Evolutionary conservation across 1,140 invertebrate species (phyloP), one percentile per base, ranked within the genome.

Genomic region (Scylla paramamosain): DNA sequence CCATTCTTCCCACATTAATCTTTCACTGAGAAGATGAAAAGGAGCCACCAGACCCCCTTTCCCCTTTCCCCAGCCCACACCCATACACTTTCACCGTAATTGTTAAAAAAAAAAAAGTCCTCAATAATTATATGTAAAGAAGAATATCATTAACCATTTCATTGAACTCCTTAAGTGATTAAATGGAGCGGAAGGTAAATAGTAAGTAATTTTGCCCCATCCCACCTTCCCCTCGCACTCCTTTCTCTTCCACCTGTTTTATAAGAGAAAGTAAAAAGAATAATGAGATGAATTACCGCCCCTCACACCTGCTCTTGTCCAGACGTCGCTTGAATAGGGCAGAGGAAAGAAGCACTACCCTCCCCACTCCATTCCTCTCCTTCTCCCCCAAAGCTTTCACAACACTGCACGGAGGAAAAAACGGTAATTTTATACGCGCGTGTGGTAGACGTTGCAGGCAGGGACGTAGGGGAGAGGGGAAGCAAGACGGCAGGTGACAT

Each of bases 401-500:
- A 87, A 87, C 31, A 87, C 45, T 77, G 67, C 67, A 77, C 67
- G 25, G 25, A 25, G 67, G 25, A 77, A 77, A 77, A 77, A 77
- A 77, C n/a, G 67, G 67, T n/a, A 77, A n/a, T 77, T 87, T 39
- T 87, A 46, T 87, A 87, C 39, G 84, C 31, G 31, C 0, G 39
- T 39, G 84, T 87, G 84, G 31, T 16, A 87, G 84, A 89, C 25
- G n/a, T n/a, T 67, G 59, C 48, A 91, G 86, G 31, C 16, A 25
- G 45, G 86, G 31, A n/a, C 0, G 6, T 29, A 32, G 12, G 31
- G 31, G 91, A 25, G n/a, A 83, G 67, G 91, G 32, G 59, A 92
- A n/a, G 91, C 29, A 94, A 94, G 87, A 91, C 67, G 88, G 31
- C 93, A 91, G 88, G 93, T 94, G 59, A 94, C 93, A 94, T 46